These are phyloP conservation scores for Drosophila setifemur DNA, from an alignment of 1,140 invertebrate species.

Conservation along the genomic window DNA sequence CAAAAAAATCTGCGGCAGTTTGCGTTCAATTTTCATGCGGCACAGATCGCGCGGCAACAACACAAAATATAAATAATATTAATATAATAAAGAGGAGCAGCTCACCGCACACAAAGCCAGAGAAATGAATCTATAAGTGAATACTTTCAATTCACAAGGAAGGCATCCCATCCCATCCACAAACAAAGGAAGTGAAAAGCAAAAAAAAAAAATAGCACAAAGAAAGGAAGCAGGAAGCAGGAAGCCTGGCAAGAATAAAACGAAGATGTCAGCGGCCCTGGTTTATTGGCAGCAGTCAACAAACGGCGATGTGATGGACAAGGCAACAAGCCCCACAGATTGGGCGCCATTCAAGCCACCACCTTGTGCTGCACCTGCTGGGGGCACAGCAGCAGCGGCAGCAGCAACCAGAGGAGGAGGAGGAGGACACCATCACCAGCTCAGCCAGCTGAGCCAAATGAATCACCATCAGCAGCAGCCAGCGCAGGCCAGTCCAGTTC, in stretches of 20 bases:
- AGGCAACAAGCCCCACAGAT: not conserved
- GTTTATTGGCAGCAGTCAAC: constrained; percentile 65
- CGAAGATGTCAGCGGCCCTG: constrained; percentile 42
- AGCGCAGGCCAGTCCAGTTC: constrained; percentile 12
- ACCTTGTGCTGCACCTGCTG: constrained; percentile 1
- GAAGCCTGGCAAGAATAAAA: constrained; percentile 11
- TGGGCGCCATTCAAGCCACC: constrained; percentile 22
- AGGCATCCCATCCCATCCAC: no score
- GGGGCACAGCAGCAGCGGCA: constrained; percentile 2
- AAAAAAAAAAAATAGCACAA: not conserved
- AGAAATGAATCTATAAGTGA: constrained; percentile 7
- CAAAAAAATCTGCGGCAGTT: constrained; percentile 61
- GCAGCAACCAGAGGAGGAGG: constrained; percentile 13
- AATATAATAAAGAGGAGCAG: no score
- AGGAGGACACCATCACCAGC: constrained; percentile 19
- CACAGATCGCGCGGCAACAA: constrained; percentile 51
- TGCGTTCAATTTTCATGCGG: constrained; percentile 68
- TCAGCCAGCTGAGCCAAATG: no score
- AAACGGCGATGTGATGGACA: constrained; percentile 37
- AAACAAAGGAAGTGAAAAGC: not conserved
- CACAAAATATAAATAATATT: no score
- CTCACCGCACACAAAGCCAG: no score
- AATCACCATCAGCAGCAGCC: constrained; percentile 13
- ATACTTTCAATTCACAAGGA: constrained; percentile 2
- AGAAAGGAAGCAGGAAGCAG: not conserved